A percentile compares a stretch with the other conserved stretches of the same genome.
Evolutionary conservation across 2,113 vertebrate genomes (phyloP).

Genomic region (Phyllostomus discolor): DNA sequence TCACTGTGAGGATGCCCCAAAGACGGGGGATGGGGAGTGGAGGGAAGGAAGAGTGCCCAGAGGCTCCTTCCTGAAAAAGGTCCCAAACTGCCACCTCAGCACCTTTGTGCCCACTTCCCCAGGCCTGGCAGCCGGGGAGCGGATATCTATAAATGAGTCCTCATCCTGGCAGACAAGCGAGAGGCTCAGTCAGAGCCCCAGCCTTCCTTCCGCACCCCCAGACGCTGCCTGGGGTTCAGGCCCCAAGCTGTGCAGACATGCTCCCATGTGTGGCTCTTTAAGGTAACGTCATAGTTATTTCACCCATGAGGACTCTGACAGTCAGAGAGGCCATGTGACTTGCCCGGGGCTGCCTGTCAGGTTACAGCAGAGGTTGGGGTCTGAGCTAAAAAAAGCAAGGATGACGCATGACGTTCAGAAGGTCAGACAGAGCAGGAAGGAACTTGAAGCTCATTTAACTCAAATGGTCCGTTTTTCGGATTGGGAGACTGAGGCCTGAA

Average conservation of each 20-base stretch:
- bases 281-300: not conserved
- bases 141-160: conserved; percentile 62
- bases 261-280: not conserved
- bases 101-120: conserved; percentile 34
- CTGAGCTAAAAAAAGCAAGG: not conserved
- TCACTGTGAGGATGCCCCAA: not conserved
- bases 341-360: not conserved
- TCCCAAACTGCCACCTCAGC: conserved; percentile 42
- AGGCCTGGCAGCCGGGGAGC: not conserved
- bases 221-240: not conserved
- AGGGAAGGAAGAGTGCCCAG: not conserved
- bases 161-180: not conserved
- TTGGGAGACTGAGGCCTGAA: not conserved
- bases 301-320: not conserved
- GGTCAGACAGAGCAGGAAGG: not conserved
- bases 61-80: not conserved
- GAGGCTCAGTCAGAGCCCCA: not conserved
- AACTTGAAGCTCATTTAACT: not conserved
- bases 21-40: not conserved
- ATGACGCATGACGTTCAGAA: not conserved
- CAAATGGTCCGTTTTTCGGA: not conserved
- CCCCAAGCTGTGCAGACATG: not conserved
- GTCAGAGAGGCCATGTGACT: not conserved
- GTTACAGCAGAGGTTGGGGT: not conserved
- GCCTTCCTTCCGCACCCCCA: not conserved